Evolutionary conservation across 2,113 vertebrate species (phyloP).

Genomic region (Xyliphius kryptos): DNA sequence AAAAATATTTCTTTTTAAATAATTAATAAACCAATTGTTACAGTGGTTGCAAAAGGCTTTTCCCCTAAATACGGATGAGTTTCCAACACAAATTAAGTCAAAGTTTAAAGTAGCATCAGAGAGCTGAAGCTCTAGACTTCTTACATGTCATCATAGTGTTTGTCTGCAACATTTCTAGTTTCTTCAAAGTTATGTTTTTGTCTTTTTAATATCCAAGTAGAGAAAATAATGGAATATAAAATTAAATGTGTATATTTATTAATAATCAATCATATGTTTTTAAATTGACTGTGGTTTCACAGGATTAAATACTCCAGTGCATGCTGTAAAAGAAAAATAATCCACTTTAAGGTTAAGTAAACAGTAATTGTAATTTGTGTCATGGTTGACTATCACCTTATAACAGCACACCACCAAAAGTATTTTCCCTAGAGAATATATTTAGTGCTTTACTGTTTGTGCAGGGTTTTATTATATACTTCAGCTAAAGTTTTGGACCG

Average conservation of each 20-base stretch:
- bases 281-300: background rate
- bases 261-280: too few relatives aligned
- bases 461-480: background rate
- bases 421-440: background rate
- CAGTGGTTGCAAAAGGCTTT: too few relatives aligned
- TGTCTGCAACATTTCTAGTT: conserved; percentile 1
- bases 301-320: background rate
- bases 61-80: too few relatives aligned
- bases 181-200: background rate
- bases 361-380: too few relatives aligned
- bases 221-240: background rate
- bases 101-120: too few relatives aligned
- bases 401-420: background rate
- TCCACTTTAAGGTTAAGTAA: background rate
- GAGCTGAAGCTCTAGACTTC: background rate
- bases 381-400: too few relatives aligned
- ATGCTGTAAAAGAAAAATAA: background rate
- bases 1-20: too few relatives aligned
- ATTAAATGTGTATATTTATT: background rate
- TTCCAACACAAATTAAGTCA: too few relatives aligned
- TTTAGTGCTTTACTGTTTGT: background rate
- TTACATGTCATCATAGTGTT: background rate
- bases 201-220: background rate
- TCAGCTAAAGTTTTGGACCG: background rate
- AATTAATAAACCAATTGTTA: too few relatives aligned